These are phyloP conservation scores for Tapera naevia DNA, from an alignment of 2,797 vertebrate genomes.

Conservation along the genomic window DNA sequence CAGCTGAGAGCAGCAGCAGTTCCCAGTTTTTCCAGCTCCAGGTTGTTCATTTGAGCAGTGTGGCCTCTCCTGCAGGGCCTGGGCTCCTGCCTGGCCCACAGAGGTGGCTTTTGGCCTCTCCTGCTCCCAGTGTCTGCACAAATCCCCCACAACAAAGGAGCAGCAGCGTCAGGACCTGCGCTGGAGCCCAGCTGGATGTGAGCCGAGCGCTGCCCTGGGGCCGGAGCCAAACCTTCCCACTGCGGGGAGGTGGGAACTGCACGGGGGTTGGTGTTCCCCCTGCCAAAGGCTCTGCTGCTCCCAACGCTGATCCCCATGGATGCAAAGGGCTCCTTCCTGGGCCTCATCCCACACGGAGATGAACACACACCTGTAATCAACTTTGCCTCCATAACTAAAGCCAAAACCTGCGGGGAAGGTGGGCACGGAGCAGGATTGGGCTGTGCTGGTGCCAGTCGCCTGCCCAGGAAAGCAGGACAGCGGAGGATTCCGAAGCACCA, in stretches of 20 bases:
- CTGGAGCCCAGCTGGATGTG: background rate
- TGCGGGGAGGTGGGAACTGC: too few species aligned
- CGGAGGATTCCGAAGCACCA: too few species aligned
- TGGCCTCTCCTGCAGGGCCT: background rate
- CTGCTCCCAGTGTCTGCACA: background rate
- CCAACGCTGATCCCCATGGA: too few species aligned
- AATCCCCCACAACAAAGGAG: background rate
- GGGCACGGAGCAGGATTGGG: background rate
- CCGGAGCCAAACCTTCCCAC: too few species aligned
- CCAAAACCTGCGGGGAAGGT: background rate
- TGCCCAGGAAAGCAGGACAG: too few species aligned
- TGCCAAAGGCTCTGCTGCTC: too few species aligned
- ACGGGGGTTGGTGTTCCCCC: too few species aligned
- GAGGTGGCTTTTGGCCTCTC: background rate
- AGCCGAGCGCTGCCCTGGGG: too few species aligned
- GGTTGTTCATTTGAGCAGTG: accelerated
- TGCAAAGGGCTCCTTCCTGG: too few species aligned
- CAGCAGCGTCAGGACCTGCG: background rate
- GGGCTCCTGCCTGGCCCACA: background rate
- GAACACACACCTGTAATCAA: background rate
- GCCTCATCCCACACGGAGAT: too few species aligned
- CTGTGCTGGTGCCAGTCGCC: background rate
- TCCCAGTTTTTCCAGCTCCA: background rate
- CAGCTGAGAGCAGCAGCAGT: background rate
- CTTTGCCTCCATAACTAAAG: background rate